phyloP scores from a whole-genome alignment of 2,113 vertebrate species.

The Ginglymostoma cirratum region DNA sequence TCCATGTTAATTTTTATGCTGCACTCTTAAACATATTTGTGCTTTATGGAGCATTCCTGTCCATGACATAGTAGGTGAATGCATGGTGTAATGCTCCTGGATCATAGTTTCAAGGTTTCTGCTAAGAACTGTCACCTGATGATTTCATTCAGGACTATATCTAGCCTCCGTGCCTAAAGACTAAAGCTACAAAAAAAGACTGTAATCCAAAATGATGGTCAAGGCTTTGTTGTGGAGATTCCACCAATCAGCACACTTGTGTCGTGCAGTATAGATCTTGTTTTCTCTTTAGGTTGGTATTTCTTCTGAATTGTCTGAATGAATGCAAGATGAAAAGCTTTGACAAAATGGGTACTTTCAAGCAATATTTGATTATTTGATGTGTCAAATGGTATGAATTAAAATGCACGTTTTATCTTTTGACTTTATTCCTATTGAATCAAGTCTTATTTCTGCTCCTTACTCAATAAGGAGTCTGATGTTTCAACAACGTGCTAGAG shows the following conservation, averaged over 20 bases:
- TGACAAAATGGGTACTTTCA: too few relatives aligned
- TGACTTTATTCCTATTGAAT: neutral
- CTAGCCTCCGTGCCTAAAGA: neutral
- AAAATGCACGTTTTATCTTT: slow-evolving; percentile 6
- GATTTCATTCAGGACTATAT: neutral
- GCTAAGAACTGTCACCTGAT: neutral
- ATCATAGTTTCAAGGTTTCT: neutral
- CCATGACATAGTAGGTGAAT: too few relatives aligned
- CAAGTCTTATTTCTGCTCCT: slow-evolving; percentile 4
- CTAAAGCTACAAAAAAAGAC: neutral
- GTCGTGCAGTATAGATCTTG: too few relatives aligned
- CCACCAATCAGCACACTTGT: too few relatives aligned
- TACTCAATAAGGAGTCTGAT: neutral
- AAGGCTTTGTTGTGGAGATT: too few relatives aligned
- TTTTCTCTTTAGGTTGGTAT: too few relatives aligned
- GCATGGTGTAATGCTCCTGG: neutral
- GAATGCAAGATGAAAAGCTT: too few relatives aligned
- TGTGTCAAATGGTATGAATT: neutral
- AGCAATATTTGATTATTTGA: neutral
- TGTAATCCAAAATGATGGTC: neutral
- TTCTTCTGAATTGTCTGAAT: too few relatives aligned
- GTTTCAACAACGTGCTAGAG: slow-evolving; percentile 30
- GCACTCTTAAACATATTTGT: neutral
- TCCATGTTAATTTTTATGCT: neutral
- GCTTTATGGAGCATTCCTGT: neutral